Evolutionary conservation across 2,113 vertebrate genomes (phyloP).

Genomic region (Mola mola): DNA sequence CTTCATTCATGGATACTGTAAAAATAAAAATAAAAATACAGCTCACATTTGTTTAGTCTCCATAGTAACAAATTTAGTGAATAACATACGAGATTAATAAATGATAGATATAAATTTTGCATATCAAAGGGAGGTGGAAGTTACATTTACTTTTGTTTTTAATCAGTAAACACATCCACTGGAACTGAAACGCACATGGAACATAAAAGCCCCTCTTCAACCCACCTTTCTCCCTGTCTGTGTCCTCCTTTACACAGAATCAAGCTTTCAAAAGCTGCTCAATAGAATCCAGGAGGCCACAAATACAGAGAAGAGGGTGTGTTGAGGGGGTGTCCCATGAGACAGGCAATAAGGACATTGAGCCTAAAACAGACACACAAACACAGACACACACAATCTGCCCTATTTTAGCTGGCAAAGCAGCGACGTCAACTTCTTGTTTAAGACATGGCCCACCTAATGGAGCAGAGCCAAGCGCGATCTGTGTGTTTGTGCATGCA

Average conservation of each 20-base stretch:
- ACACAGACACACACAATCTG: conserved; percentile 38
- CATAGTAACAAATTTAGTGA: conserved; percentile 40
- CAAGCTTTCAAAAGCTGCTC: conserved; percentile 76
- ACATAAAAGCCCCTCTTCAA: conserved; percentile 28
- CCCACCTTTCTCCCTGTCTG: conserved; percentile 7
- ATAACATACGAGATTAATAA: conserved; percentile 52
- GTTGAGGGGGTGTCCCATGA: conserved; percentile 46
- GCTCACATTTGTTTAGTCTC: conserved; percentile 22
- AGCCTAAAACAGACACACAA: conserved; percentile 71
- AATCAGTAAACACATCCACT: conserved; percentile 21
- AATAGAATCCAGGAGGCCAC: conserved; percentile 75
- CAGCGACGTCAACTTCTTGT: conserved; percentile 73
- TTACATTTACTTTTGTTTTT: conserved; percentile 29
- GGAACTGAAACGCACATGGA: conserved; percentile 26
- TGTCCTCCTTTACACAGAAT: conserved; percentile 59
- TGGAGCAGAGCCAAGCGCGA: conserved; percentile 69
- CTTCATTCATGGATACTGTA: conserved; percentile 34
- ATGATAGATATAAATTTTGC: conserved; percentile 42
- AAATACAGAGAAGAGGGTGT: conserved; percentile 59
- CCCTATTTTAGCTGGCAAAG: conserved; percentile 58
- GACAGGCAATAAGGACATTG: conserved; percentile 75
- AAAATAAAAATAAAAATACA: conserved; percentile 19
- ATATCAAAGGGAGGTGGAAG: conserved; percentile 22
- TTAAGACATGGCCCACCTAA: conserved; percentile 71
- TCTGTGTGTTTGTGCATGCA: conserved; percentile 38